A percentile compares a stretch with the other conserved stretches of the same genome.
Evolutionary conservation across 2,888 invertebrate genomes (phyloP).

Genomic region (Microplitis manilae): DNA sequence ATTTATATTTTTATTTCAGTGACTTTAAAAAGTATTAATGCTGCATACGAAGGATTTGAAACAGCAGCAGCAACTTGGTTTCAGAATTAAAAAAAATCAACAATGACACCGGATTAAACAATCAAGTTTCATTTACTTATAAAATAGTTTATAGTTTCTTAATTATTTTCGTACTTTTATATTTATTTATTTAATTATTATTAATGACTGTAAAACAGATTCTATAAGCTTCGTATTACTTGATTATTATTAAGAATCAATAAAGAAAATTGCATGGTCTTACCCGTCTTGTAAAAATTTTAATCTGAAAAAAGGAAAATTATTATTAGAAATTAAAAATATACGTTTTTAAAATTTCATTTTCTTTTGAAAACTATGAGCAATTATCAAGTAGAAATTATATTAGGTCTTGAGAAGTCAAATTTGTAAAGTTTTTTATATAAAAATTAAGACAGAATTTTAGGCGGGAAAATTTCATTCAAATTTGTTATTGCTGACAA

Average conservation of each 20-base stretch:
- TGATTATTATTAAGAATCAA: neutral
- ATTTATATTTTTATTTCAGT: neutral
- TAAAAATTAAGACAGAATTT: too few species aligned
- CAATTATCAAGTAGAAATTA: too few species aligned
- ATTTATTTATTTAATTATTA: neutral
- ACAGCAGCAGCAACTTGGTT: neutral
- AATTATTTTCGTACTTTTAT: neutral
- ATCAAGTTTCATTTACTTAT: neutral
- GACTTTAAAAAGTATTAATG: neutral
- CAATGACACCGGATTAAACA: neutral
- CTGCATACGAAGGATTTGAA: neutral
- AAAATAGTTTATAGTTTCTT: neutral
- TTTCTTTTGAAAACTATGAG: too few species aligned
- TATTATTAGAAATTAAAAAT: too few species aligned
- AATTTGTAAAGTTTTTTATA: too few species aligned
- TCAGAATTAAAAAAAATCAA: neutral
- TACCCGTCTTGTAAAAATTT: neutral
- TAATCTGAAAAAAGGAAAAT: too few species aligned
- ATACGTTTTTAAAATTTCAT: too few species aligned
- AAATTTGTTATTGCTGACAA: too few species aligned
- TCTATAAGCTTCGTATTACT: neutral
- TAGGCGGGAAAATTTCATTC: too few species aligned
- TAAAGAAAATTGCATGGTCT: neutral
- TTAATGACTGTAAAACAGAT: neutral
- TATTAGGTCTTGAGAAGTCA: too few species aligned